Base-by-base conservation (phyloP, 53 echinoderm and acorn worm species). In the Astropecten irregularis region DNA sequence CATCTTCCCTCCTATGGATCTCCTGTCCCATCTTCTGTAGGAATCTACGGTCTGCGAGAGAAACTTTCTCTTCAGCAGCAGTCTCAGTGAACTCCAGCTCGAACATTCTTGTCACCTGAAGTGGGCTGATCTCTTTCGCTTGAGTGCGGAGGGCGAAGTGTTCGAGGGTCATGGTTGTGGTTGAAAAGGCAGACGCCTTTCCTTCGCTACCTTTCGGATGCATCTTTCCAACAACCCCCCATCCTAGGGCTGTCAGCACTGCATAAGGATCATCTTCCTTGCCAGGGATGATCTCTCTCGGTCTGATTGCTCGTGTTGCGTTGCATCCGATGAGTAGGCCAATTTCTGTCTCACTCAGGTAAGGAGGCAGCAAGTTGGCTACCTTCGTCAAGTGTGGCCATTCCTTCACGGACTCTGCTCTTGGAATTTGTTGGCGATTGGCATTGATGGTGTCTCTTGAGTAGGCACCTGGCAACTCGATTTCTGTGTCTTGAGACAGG, bases 231-330 rank as follows among this genome's bases (percentile, higher is more conserved):
- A 89, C 47, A 16, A 85, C 77, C 47, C 91, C 87, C 91, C 87
- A 91, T 48, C 87, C 83, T 7, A 91, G 73, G 0, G 56, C 27
- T 36, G 83, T 87, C 29, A n/a, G 68, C 33, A 87, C 71, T 16
- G 76, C 91, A 59, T 91, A 91, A 7, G 91, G 91, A 5, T 91
- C 91, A 2, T 87, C 81, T 36, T 87, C 87, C 20, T 69, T 58
- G 18, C 91, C 87, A 37, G 76, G 66, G 10, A 87, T 47, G 5
- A 87, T 63, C 20, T 66, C 67, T 66, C 44, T 66, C 9, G 67
- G 67, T 66, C 67, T 28, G 6, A 66, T 27, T 27, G 67, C 67
- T 19, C 18, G 39, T 21, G 67, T 66, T 10, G 39, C 20, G 67
- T 66, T 66, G 31, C 67, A 66, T 20, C 67, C 67, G 40, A 66